Conservation (phyloP, 2,113 vertebrate genomes). For the Erpornis zantholeuca region DNA sequence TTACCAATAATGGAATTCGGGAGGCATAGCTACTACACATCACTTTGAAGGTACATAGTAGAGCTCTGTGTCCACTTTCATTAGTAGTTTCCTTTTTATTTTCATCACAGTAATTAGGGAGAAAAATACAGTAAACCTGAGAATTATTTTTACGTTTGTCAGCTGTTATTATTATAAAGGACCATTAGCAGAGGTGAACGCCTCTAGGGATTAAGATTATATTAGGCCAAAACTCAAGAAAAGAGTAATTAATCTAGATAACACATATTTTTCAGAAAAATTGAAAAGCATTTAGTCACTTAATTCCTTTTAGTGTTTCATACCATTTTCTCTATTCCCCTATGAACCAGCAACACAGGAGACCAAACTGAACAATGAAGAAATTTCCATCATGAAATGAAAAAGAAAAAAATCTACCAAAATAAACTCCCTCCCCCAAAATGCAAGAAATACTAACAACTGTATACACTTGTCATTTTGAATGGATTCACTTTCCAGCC, state of each 20-base stretch:
- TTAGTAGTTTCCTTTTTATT: background rate
- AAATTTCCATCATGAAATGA: background rate
- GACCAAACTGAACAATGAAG: background rate
- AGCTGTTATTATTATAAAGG: background rate
- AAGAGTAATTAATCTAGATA: background rate
- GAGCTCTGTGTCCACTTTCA: background rate
- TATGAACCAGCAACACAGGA: background rate
- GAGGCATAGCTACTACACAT: background rate
- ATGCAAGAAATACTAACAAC: background rate
- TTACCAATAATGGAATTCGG: background rate
- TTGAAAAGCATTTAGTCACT: background rate
- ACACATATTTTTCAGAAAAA: background rate
- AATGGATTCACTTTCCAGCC: background rate
- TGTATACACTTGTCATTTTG: background rate
- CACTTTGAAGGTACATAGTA: background rate
- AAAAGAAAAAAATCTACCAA: background rate
- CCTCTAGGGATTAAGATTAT: background rate
- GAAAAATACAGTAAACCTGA: background rate
- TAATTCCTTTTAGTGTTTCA: background rate
- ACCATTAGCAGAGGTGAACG: background rate
- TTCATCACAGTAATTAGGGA: background rate
- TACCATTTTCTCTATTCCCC: background rate
- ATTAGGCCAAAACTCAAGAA: background rate
- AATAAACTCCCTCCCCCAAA: background rate
- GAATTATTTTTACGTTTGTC: background rate